phyloP scores from a whole-genome alignment of 2,113 vertebrate species.

The Periophthalmodon schlosseri region DNA sequence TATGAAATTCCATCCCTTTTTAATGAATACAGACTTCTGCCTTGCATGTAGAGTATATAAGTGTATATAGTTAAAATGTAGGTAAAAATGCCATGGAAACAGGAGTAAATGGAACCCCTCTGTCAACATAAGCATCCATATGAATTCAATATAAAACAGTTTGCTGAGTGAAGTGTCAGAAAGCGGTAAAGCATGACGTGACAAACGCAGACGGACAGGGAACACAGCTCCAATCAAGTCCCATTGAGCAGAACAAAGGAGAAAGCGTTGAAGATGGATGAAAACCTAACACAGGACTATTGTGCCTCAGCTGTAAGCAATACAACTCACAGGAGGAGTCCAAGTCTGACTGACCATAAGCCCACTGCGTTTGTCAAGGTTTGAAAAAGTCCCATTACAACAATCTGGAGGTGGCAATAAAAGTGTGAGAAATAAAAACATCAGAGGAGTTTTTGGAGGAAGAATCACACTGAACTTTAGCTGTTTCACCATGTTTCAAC shows the following conservation, averaged over 20 bases:
- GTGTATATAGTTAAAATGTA: neutral
- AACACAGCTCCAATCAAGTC: slow-evolving; percentile 47
- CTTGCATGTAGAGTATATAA: neutral
- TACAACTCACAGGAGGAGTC: slow-evolving; percentile 13
- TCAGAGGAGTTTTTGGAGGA: neutral
- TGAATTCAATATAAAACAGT: slow-evolving; percentile 57
- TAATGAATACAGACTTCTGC: neutral
- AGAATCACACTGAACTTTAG: neutral
- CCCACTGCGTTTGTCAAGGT: slow-evolving; percentile 7
- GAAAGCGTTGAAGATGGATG: slow-evolving; percentile 40
- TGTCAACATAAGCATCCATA: slow-evolving; percentile 29
- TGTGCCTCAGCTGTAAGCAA: slow-evolving; percentile 27
- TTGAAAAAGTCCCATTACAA: slow-evolving; percentile 23
- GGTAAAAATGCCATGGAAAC: neutral
- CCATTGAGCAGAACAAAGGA: slow-evolving; percentile 49
- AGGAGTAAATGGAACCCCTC: slow-evolving; percentile 31
- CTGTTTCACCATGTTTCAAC: neutral
- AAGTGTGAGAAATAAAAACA: slow-evolving; percentile 23
- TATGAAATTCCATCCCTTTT: neutral
- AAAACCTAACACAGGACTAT: slow-evolving; percentile 37
- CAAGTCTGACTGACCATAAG: slow-evolving; percentile 29
- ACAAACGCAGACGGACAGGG: slow-evolving; percentile 59
- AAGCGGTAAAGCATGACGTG: slow-evolving; percentile 40
- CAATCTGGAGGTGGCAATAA: slow-evolving; percentile 19
- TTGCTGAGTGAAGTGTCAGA: slow-evolving; percentile 40